Conservation (phyloP, 2,797 vertebrate species). For the Lophotriccus pileatus region DNA sequence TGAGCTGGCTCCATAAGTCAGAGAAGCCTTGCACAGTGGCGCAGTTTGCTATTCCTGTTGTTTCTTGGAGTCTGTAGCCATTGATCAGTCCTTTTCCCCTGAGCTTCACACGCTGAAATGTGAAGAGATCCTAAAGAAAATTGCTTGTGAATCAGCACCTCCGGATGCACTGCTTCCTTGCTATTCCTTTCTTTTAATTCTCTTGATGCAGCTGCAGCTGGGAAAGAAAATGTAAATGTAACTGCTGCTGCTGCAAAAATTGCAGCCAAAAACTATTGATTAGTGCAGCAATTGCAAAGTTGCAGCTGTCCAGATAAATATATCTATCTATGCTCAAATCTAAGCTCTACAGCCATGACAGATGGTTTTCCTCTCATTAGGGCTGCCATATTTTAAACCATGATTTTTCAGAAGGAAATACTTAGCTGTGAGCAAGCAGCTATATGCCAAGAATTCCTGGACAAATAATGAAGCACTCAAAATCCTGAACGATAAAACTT, state of each 20-base stretch:
- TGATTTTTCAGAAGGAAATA: constrained; percentile 15
- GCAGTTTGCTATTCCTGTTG: not conserved
- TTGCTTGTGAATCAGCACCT: not conserved
- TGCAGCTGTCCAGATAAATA: constrained; percentile 49
- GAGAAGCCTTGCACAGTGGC: not conserved
- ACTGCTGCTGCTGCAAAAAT: constrained; percentile 43
- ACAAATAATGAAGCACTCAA: not conserved
- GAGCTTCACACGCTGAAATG: not conserved
- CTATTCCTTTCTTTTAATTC: not conserved
- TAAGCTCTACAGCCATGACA: not conserved
- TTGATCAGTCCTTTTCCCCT: not conserved
- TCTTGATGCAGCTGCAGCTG: constrained; percentile 6
- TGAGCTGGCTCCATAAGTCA: not conserved
- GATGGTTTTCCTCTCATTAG: constrained; percentile 40
- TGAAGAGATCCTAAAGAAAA: not conserved
- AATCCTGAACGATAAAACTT: not conserved
- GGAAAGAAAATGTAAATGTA: constrained; percentile 6
- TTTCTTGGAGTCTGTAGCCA: not conserved
- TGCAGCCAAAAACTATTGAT: constrained; percentile 53
- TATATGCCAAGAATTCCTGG: not conserved
- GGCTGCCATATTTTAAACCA: not conserved
- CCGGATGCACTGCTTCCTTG: not conserved
- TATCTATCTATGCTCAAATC: not conserved
- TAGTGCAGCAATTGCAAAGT: constrained; percentile 49
- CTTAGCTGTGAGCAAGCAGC: not conserved